Evolutionary conservation across 1,140 invertebrate species (phyloP).

Genomic region (Paralvinella palmiformis): DNA sequence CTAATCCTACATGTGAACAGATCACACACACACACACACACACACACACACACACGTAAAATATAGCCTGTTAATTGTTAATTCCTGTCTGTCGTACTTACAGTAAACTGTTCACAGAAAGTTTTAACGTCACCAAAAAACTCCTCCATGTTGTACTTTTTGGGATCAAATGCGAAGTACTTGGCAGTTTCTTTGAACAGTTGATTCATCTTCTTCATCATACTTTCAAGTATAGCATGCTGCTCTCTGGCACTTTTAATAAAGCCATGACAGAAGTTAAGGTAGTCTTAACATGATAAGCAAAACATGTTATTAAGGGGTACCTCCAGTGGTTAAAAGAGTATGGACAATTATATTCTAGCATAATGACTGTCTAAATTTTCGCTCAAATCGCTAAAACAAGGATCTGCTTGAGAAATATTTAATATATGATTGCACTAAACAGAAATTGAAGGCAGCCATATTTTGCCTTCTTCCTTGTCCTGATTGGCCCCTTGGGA

Average conservation of each 20-base stretch:
- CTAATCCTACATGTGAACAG: too few relatives aligned
- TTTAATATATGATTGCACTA: too few relatives aligned
- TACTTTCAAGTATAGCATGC: slow-evolving; percentile 79
- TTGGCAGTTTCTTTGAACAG: slow-evolving; percentile 78
- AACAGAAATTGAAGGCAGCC: too few relatives aligned
- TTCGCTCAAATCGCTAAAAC: too few relatives aligned
- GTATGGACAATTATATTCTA: too few relatives aligned
- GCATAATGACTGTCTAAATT: too few relatives aligned
- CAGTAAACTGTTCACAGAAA: slow-evolving; percentile 87
- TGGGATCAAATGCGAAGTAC: slow-evolving; percentile 87
- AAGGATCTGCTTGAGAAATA: too few relatives aligned
- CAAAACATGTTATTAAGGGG: too few relatives aligned
- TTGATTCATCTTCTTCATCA: slow-evolving; percentile 89
- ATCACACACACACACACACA: too few relatives aligned
- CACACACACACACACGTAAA: neutral
- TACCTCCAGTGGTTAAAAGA: neutral
- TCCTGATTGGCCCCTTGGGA: too few relatives aligned
- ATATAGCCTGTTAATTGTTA: neutral
- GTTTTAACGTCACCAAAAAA: slow-evolving; percentile 92
- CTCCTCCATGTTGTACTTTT: slow-evolving; percentile 91
- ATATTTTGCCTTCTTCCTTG: too few relatives aligned
- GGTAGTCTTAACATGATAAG: too few relatives aligned
- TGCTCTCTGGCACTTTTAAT: slow-evolving; percentile 69
- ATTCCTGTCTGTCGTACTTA: slow-evolving; percentile 50
- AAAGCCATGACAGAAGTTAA: slow-evolving; percentile 37